These are phyloP conservation scores for Scaptomyza montana DNA, from an alignment of 1,140 invertebrate genomes.

Conservation along the genomic window DNA sequence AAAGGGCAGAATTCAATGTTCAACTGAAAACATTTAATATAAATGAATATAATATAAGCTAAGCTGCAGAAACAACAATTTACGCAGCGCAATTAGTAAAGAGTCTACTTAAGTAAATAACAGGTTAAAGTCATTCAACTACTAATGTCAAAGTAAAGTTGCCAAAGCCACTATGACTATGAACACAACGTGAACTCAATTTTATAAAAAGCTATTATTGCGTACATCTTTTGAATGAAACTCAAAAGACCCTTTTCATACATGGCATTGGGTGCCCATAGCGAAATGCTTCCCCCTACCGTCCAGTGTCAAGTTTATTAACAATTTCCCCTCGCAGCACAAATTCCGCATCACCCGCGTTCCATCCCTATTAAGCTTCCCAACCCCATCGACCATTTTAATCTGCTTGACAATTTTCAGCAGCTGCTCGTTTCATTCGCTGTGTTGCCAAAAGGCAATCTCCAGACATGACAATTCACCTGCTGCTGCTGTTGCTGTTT, in stretches of 20 bases:
- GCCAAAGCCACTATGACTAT: neutral
- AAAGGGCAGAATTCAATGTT: too few relatives aligned
- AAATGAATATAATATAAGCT: too few relatives aligned
- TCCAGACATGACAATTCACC: conserved; percentile 32
- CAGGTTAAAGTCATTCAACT: too few relatives aligned
- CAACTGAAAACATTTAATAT: too few relatives aligned
- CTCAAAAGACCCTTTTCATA: conserved; percentile 2
- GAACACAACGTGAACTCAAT: neutral
- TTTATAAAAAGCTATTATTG: neutral
- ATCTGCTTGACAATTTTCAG: conserved; percentile 41
- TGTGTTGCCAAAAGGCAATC: neutral
- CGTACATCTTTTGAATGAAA: neutral
- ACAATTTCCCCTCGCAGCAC: conserved; percentile 5
- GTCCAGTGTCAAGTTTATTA: conserved; percentile 13
- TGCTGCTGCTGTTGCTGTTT: conserved; percentile 37
- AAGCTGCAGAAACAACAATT: too few relatives aligned
- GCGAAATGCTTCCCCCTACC: neutral
- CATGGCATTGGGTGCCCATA: neutral
- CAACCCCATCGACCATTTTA: conserved; percentile 6
- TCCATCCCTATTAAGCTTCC: neutral
- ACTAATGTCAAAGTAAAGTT: too few relatives aligned
- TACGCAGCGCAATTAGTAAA: too few relatives aligned
- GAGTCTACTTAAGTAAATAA: too few relatives aligned
- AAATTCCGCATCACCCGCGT: neutral
- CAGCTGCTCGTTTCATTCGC: conserved; percentile 8